phyloP scores from a whole-genome alignment of 2,113 vertebrate genomes.

The Microtus montanus region DNA sequence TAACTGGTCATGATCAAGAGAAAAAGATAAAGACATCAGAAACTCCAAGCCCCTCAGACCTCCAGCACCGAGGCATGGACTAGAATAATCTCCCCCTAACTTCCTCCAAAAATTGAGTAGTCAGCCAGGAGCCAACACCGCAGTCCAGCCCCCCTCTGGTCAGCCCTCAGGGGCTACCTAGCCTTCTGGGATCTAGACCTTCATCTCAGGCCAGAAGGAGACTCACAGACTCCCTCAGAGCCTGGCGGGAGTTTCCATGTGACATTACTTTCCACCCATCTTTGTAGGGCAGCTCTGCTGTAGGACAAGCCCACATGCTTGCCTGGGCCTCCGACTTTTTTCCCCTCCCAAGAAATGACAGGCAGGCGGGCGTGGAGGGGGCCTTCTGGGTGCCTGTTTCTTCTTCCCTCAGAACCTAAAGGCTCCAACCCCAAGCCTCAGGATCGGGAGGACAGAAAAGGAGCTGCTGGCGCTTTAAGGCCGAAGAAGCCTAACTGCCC shows the following conservation, averaged over 20 bases:
- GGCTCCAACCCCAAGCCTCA: neutral
- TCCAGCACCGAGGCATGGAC: constrained; percentile 20
- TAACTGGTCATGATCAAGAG: neutral
- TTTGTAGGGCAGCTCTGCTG: constrained; percentile 11
- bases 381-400: neutral
- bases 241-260: neutral
- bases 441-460: constrained; percentile 66
- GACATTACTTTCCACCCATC: neutral
- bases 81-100: constrained; percentile 54
- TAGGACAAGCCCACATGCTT: neutral
- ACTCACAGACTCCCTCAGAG: constrained; percentile 55
- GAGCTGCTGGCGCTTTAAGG: constrained; percentile 93
- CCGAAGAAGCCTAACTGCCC: constrained; percentile 93
- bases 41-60: neutral
- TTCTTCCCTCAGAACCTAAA: neutral
- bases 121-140: constrained; percentile 45
- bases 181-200: constrained; percentile 59
- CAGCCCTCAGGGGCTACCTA: constrained; percentile 20
- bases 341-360: neutral
- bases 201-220: constrained; percentile 37
- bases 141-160: neutral
- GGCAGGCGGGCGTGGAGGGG: neutral
- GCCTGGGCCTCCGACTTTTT: neutral
- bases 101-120: constrained; percentile 51
- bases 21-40: neutral